These are phyloP conservation scores for Eulithis prunata DNA, from an alignment of 2,888 invertebrate species.

Conservation along the genomic window DNA sequence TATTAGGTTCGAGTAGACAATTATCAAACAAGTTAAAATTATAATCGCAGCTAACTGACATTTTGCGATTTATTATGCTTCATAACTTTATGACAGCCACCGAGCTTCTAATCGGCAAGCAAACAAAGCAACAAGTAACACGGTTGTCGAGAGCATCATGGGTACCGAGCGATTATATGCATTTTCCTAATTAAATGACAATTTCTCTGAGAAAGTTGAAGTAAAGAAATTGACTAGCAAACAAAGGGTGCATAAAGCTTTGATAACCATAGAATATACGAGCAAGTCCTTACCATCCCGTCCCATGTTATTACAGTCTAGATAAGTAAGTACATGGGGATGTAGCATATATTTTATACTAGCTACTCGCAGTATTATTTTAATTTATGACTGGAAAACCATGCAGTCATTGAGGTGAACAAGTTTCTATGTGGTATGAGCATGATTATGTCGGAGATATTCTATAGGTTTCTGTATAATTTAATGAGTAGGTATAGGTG, in stretches of 20 bases:
- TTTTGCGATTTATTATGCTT: constrained; percentile 5
- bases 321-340: too few species aligned
- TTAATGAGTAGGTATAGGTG: too few species aligned
- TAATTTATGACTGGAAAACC: too few species aligned
- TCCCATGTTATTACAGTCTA: too few species aligned
- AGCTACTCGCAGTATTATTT: too few species aligned
- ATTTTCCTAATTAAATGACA: not conserved
- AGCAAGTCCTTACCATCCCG: too few species aligned
- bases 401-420: too few species aligned
- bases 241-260: not conserved
- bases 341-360: too few species aligned
- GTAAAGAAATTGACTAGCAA: constrained; percentile 39
- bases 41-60: not conserved
- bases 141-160: not conserved
- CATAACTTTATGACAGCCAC: constrained; percentile 42
- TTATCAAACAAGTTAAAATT: constrained; percentile 51
- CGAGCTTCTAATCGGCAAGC: not conserved
- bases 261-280: not conserved
- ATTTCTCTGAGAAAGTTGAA: not conserved
- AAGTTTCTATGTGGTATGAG: too few species aligned
- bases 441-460: too few species aligned
- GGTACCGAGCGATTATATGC: not conserved
- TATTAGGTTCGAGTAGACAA: constrained; percentile 38
- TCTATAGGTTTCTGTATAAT: too few species aligned
- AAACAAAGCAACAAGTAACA: too few species aligned